Evolutionary conservation across 2,113 vertebrate genomes (phyloP).

Genomic region (Progne subis): DNA sequence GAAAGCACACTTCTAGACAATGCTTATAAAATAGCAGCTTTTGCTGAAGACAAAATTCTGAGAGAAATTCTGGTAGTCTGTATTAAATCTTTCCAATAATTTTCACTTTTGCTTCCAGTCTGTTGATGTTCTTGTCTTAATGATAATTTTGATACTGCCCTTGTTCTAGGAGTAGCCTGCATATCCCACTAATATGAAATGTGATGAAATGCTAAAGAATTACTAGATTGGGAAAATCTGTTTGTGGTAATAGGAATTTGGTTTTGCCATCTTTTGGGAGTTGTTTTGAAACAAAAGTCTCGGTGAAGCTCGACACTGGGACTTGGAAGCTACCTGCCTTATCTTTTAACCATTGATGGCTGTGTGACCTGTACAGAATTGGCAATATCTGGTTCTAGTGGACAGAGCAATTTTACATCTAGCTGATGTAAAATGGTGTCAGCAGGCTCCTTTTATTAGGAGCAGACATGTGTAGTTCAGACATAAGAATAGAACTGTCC

Average conservation of each 20-base stretch:
- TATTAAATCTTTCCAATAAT: neutral
- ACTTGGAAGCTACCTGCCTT: neutral
- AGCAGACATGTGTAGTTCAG: neutral
- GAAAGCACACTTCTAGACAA: neutral
- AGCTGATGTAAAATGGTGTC: neutral
- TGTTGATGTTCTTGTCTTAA: neutral
- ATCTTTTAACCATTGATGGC: neutral
- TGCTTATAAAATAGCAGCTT: neutral
- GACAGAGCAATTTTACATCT: neutral
- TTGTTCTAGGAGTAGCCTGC: neutral
- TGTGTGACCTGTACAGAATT: neutral
- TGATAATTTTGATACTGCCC: neutral
- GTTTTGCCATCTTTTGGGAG: rapidly evolving
- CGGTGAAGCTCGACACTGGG: neutral
- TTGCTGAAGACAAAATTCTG: neutral
- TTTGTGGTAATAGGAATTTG: neutral
- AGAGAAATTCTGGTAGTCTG: neutral
- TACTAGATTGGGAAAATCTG: neutral
- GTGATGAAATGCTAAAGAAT: neutral
- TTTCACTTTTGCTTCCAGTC: neutral
- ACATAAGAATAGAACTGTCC: neutral
- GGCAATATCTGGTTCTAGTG: neutral
- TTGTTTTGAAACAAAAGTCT: neutral
- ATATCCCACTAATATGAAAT: neutral
- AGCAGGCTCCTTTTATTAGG: neutral